Base-by-base conservation (phyloP, 1,140 invertebrate species). In the Drosophila saltans region DNA sequence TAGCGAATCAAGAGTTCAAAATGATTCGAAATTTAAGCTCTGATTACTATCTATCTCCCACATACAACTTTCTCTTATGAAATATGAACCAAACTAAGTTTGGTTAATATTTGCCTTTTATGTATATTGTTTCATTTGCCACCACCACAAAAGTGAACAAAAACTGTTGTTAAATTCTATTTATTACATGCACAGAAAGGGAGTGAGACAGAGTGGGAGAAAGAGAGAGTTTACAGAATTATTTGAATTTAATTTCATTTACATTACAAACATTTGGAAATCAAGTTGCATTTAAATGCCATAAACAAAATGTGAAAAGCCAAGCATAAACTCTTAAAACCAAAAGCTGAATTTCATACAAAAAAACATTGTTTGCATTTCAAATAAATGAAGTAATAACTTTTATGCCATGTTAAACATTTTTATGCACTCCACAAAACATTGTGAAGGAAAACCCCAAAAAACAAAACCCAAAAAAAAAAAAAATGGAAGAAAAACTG, bases 361-460 rank as follows among this genome's bases (percentile, higher is more conserved):
- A 72, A 88, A 72, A 88, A 82, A 82, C 80, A 88, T 79, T 88
- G 84, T 85, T 85, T 82, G 83, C 83, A 88, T 85, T 85, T 88
- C 59, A 88, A 88, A 88, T 79, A 86, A 88, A 85, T 88, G 83
- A 85, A 85, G 83, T 85, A 85, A 85, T 86, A 86, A 86, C 83
- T 86, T 86, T 86, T 88, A 86, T 86, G 83, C 80, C 62, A 81
- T 86, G 81, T 86, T 86, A 67, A 86, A 82, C 80, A 77, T 80
- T 77, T 77, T 77, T 70, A 77, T 77, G 74, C 74, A 77, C 74
- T 77, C 66, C 74, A 11, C 74, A 76, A 76, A 65, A 65, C 73
- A 76, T 55, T 76, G 59, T 21, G 57, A 16, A 10, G 57, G 21
- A 39, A 59, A 59, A 59, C 11, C 11, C 41, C 41, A 26, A 52